Evolutionary conservation across 2,888 invertebrate genomes (phyloP).

Genomic region (Zhuqinia jingwanae): DNA sequence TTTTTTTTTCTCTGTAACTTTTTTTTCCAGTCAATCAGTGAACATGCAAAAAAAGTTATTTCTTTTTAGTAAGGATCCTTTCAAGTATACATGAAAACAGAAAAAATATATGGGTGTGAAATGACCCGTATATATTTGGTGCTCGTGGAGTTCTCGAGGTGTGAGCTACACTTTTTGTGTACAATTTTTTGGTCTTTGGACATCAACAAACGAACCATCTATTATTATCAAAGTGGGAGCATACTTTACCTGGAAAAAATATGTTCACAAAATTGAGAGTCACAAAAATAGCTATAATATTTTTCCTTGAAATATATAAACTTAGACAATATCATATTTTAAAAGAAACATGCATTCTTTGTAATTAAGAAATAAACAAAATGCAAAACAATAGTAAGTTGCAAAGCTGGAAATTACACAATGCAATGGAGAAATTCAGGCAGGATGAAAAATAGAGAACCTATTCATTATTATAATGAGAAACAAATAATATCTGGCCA

Average conservation of each 20-base stretch:
- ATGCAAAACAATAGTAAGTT: no score
- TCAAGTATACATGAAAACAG: not conserved
- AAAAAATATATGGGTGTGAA: slow-evolving; percentile 29
- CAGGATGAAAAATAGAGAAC: no score
- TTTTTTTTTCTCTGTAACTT: slow-evolving; percentile 37
- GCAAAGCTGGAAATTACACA: no score
- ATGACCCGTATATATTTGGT: slow-evolving; percentile 55
- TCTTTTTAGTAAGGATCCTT: not conserved
- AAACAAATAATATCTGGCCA: no score
- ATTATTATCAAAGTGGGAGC: not conserved
- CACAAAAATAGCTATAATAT: no score
- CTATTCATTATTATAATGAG: no score
- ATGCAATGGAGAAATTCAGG: no score
- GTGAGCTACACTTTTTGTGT: slow-evolving; percentile 44
- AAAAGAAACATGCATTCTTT: no score
- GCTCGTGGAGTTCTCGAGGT: slow-evolving; percentile 41
- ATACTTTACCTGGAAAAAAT: not conserved
- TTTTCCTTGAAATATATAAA: no score
- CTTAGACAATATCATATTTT: no score
- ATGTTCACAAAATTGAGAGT: not conserved
- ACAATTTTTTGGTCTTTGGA: slow-evolving; percentile 1
- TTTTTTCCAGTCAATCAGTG: slow-evolving; percentile 64
- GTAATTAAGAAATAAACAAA: no score
- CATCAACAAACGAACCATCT: not conserved
- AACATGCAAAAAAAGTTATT: slow-evolving; percentile 51